phyloP scores from a whole-genome alignment of 2,113 vertebrate species.

The Myanophis thanlyinensis region DNA sequence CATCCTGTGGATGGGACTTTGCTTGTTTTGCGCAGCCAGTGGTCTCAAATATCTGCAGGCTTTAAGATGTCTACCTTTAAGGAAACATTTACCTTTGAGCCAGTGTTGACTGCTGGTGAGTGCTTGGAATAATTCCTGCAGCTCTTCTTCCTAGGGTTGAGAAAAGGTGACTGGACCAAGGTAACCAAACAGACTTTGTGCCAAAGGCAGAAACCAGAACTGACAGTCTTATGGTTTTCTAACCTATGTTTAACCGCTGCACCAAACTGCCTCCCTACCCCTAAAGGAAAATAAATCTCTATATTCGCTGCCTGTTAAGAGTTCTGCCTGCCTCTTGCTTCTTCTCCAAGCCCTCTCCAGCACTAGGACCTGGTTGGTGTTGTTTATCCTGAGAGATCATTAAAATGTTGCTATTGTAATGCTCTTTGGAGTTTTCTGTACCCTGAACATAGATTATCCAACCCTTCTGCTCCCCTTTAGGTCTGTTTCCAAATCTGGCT shows the following conservation, averaged over 20 bases:
- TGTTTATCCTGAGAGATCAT: not conserved
- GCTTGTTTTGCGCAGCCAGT: too few relatives aligned
- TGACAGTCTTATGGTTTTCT: not conserved
- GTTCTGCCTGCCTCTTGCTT: not conserved
- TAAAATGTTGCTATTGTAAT: not conserved
- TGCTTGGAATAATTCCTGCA: not conserved
- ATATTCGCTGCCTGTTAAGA: not conserved
- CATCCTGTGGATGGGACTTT: too few relatives aligned
- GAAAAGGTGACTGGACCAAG: not conserved
- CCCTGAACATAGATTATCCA: not conserved
- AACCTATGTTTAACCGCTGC: not conserved
- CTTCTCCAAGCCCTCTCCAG: not conserved
- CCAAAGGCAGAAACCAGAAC: not conserved
- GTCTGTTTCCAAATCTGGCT: not conserved
- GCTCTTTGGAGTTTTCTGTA: not conserved
- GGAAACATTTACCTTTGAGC: too few relatives aligned
- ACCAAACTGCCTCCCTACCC: not conserved
- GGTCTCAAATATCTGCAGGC: too few relatives aligned
- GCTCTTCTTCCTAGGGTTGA: not conserved
- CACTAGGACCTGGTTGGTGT: not conserved
- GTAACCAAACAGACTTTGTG: not conserved
- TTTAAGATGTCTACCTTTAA: too few relatives aligned
- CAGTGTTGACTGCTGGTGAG: too few relatives aligned
- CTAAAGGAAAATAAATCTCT: not conserved
- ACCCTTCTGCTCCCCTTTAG: rapidly evolving